Conservation (phyloP, 2,113 vertebrate species). For the Cebus imitator region DNA sequence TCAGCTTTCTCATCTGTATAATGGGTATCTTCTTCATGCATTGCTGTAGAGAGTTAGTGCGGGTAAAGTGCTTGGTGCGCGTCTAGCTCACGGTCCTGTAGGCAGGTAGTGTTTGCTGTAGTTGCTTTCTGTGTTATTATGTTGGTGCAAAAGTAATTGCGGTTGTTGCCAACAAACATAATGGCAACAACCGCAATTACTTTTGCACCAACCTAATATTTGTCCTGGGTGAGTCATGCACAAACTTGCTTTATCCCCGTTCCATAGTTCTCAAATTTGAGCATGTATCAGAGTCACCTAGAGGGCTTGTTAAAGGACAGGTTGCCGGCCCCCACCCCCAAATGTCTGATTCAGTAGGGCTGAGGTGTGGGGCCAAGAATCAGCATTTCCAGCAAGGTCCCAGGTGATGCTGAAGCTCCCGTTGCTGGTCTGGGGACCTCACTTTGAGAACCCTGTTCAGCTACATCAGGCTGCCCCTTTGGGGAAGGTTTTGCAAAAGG, state of each 20-base stretch:
- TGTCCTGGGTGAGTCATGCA: background rate
- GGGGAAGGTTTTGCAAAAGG: background rate
- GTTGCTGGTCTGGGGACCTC: rapidly evolving
- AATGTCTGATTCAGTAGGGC: background rate
- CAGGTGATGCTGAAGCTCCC: too few relatives aligned
- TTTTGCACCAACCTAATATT: background rate
- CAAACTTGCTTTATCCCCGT: background rate
- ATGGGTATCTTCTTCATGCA: background rate
- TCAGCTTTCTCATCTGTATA: background rate
- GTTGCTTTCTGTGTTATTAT: background rate
- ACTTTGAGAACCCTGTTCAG: background rate
- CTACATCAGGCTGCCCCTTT: background rate
- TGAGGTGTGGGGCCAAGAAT: background rate
- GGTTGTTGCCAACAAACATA: too few relatives aligned
- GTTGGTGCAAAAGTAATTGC: too few relatives aligned
- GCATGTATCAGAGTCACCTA: rapidly evolving
- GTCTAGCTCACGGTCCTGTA: background rate
- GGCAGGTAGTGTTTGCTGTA: rapidly evolving
- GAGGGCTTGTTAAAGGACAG: background rate
- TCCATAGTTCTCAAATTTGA: background rate
- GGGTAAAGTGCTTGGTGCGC: background rate
- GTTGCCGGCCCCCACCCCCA: background rate
- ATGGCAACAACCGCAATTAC: too few relatives aligned
- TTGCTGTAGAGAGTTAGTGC: background rate
- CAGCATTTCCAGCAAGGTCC: background rate